Evolutionary conservation across 2,113 vertebrate genomes (phyloP).

Genomic region (Peromyscus polionotus): DNA sequence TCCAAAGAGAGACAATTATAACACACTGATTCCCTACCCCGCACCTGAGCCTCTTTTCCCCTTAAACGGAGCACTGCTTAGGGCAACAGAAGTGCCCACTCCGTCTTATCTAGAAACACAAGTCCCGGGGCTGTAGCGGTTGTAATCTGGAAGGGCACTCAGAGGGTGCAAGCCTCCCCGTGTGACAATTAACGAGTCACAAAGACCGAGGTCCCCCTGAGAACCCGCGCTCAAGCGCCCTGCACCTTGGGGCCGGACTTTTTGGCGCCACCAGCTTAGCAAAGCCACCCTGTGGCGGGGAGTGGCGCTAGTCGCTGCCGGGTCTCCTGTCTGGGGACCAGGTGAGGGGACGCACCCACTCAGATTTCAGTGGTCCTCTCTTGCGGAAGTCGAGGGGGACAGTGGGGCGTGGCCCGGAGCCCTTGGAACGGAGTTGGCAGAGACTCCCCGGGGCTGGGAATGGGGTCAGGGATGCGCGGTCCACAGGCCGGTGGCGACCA

Average conservation of each 20-base stretch:
- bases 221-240: neutral
- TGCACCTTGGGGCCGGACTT: conserved; percentile 71
- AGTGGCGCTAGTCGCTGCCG: neutral
- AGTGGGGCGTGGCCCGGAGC: neutral
- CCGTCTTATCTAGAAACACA: neutral
- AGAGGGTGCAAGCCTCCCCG: neutral
- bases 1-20: conserved; percentile 20
- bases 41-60: neutral
- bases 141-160: neutral
- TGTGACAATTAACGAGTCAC: conserved; percentile 27
- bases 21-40: neutral
- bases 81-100: neutral
- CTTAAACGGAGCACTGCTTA: conserved; percentile 5
- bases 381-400: neutral
- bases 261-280: conserved; percentile 73
- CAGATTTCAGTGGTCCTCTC: conserved; percentile 19
- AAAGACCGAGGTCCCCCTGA: neutral
- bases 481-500: neutral
- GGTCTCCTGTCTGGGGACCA: neutral
- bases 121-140: neutral
- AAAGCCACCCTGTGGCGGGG: neutral
- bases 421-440: neutral
- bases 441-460: neutral
- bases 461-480: neutral
- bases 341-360: neutral